A percentile compares a stretch with the other conserved stretches of the same genome.
Evolutionary conservation across 2,797 vertebrate genomes (phyloP).

Genomic region (Benthosema pterotum): DNA sequence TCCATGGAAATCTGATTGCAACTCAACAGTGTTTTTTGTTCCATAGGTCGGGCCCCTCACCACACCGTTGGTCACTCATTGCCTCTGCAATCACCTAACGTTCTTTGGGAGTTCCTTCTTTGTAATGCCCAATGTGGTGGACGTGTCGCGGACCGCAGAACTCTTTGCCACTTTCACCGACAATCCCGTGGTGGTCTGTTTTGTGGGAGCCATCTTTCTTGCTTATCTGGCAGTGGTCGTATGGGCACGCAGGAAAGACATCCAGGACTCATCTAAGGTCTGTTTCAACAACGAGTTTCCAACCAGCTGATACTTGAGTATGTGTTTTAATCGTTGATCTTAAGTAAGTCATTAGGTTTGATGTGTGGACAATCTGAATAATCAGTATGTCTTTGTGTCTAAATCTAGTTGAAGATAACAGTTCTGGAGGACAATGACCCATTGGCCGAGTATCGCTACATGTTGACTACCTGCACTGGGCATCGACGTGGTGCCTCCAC

Average conservation of each 20-base stretch:
- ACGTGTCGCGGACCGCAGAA: constrained; percentile 85
- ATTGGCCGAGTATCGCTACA: constrained; percentile 90
- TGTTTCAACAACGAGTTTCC: background rate
- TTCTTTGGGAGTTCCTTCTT: constrained; percentile 95
- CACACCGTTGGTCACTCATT: constrained; percentile 82
- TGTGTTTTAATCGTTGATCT: background rate
- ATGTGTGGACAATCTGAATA: background rate
- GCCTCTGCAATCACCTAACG: constrained; percentile 93
- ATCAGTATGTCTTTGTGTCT: background rate
- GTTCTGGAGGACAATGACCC: constrained; percentile 92
- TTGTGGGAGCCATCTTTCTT: constrained; percentile 86
- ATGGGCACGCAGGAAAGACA: constrained; percentile 92
- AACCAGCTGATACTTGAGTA: background rate
- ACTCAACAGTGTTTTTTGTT: background rate
- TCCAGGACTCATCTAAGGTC: constrained; percentile 90
- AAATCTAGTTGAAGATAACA: constrained; percentile 88
- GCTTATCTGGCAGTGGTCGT: constrained; percentile 85
- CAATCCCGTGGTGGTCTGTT: constrained; percentile 92
- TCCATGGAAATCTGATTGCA: background rate
- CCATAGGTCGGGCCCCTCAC: constrained; percentile 90
- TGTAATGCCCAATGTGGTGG: constrained; percentile 88
- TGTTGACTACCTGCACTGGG: constrained; percentile 89
- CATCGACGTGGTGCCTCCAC: constrained; percentile 90
- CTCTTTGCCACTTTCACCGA: constrained; percentile 91
- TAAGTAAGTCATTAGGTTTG: too few species aligned